phyloP scores from a whole-genome alignment of 2,113 vertebrate species.

The Caranx ignobilis region DNA sequence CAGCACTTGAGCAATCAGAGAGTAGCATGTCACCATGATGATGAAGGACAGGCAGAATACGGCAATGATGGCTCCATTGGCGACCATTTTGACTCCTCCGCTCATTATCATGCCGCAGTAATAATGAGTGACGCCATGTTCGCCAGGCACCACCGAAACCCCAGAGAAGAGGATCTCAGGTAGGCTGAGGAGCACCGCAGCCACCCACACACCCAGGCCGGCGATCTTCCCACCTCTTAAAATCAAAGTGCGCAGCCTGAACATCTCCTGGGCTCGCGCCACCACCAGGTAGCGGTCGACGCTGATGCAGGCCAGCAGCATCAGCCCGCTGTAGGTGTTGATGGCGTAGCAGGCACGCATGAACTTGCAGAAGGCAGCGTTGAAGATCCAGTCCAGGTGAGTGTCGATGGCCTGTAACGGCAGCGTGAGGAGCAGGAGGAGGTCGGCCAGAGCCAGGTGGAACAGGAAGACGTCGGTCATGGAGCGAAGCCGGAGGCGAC shows the following conservation, averaged over 20 bases:
- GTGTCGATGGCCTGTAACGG: constrained; percentile 80
- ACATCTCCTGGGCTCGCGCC: constrained; percentile 75
- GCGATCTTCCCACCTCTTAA: constrained; percentile 70
- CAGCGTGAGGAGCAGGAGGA: constrained; percentile 89
- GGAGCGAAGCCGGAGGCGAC: constrained; percentile 76
- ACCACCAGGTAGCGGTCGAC: constrained; percentile 92
- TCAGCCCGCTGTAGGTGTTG: constrained; percentile 91
- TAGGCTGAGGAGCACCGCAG: constrained; percentile 86
- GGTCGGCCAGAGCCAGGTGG: constrained; percentile 91
- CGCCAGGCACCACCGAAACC: constrained; percentile 37
- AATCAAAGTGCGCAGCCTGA: constrained; percentile 69
- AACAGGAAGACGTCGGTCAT: constrained; percentile 91
- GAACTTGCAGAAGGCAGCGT: constrained; percentile 80
- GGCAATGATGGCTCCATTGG: constrained; percentile 81
- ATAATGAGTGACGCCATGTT: accelerated
- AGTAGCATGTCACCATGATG: constrained; percentile 90
- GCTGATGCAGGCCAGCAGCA: constrained; percentile 93
- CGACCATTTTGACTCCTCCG: constrained; percentile 76
- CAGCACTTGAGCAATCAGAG: constrained; percentile 84
- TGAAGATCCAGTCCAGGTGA: constrained; percentile 82
- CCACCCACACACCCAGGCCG: constrained; percentile 80
- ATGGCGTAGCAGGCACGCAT: constrained; percentile 86
- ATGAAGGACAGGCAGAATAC: constrained; percentile 88
- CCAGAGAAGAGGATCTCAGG: constrained; percentile 87
- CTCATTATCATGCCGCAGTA: constrained; percentile 81